Conservation (phyloP, 2,888 invertebrate species). For the Nipponacmea schrenckii region DNA sequence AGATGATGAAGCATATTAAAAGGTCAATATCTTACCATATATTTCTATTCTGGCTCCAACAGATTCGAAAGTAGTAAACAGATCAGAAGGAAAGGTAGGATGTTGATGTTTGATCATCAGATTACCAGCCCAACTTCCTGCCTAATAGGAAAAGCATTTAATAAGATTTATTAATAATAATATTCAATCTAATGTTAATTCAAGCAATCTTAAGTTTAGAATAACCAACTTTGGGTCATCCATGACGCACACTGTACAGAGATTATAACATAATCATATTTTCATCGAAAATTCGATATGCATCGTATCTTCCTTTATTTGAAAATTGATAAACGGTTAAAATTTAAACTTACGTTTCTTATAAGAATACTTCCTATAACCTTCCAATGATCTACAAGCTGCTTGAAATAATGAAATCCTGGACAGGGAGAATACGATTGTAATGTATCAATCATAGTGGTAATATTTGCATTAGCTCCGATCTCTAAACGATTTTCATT, state of each 20-base stretch:
- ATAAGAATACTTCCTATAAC: constrained; percentile 79
- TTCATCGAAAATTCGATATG: too few relatives aligned
- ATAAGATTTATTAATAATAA: too few relatives aligned
- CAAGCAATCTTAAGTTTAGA: too few relatives aligned
- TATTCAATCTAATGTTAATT: too few relatives aligned
- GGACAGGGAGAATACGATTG: constrained; percentile 29
- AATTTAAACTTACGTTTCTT: constrained; percentile 73
- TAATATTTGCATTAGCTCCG: constrained; percentile 73
- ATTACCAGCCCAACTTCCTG: constrained; percentile 78
- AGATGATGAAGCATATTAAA: too few relatives aligned
- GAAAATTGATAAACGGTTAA: too few relatives aligned
- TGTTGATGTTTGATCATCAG: constrained; percentile 77
- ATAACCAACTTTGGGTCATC: too few relatives aligned
- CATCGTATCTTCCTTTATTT: too few relatives aligned
- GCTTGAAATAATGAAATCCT: constrained; percentile 74
- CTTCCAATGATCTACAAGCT: constrained; percentile 75
- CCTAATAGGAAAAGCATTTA: constrained; percentile 33
- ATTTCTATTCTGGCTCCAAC: constrained; percentile 46
- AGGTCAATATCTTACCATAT: constrained; percentile 35
- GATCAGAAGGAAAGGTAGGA: constrained; percentile 78
- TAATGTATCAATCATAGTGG: constrained; percentile 70
- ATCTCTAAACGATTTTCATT: constrained; percentile 67
- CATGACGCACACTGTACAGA: too few relatives aligned
- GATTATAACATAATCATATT: too few relatives aligned
- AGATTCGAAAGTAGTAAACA: constrained; percentile 65